These are phyloP conservation scores for Mythimna pallens DNA, from an alignment of 2,888 invertebrate species.

Conservation along the genomic window DNA sequence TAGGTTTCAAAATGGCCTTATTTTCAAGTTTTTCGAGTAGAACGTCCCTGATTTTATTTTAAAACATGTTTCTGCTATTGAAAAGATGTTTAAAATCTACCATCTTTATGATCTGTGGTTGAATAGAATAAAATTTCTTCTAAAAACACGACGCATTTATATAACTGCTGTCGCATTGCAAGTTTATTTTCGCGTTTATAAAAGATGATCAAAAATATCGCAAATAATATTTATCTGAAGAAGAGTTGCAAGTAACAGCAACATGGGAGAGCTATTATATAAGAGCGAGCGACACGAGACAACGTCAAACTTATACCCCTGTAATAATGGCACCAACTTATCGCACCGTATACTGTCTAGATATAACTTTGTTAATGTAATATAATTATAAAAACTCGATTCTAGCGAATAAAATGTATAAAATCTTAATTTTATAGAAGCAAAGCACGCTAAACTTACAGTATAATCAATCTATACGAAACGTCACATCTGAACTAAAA, in stretches of 20 bases:
- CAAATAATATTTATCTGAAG: not conserved
- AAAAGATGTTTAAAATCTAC: conserved; percentile 44
- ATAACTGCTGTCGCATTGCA: conserved; percentile 15
- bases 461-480: conserved; percentile 87
- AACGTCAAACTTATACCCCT: conserved; percentile 88
- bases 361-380: conserved; percentile 89
- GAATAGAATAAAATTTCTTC: conserved; percentile 23
- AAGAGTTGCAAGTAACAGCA: conserved; percentile 42
- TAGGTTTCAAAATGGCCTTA: conserved; percentile 17
- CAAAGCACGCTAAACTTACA: conserved; percentile 90
- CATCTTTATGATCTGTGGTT: conserved; percentile 28
- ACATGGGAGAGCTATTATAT: conserved; percentile 64
- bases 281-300: conserved; percentile 80
- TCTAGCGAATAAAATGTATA: conserved; percentile 89
- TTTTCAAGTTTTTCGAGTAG: not conserved
- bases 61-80: conserved; percentile 41
- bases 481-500: conserved; percentile 85
- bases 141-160: conserved; percentile 25
- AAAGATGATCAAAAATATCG: conserved; percentile 38
- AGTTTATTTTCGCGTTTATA: conserved; percentile 31
- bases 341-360: conserved; percentile 90
- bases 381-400: conserved; percentile 87
- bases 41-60: conserved; percentile 20
- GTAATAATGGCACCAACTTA: conserved; percentile 91
- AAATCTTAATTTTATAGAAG: conserved; percentile 90